Base-by-base conservation (phyloP, 30 jellyfish, hydroid and myxozoan genomes). In the Pelagia noctiluca region DNA sequence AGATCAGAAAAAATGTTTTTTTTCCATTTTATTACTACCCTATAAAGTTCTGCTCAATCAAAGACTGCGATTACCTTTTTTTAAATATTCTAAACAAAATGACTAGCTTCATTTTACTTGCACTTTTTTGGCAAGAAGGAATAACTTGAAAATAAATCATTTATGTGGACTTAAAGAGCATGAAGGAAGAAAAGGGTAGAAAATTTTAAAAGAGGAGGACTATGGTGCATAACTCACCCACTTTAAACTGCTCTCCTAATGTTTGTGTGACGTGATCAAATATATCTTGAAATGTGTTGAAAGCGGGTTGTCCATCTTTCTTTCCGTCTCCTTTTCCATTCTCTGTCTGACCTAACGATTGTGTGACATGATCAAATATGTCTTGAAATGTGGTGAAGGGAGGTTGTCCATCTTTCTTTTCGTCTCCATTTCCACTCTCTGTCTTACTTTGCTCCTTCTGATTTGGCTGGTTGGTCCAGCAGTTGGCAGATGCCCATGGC, bases 211-310 rank as follows among this genome's bases (percentile, higher is more conserved):
- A n/a, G n/a, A n/a, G n/a, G n/a, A n/a, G n/a, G n/a, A n/a, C n/a
- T n/a, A n/a, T n/a, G n/a, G n/a, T 42, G 57, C 16, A 5, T 42
- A 5, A 42, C 57, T 5, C 16, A 42, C 57, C 57, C 57, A 42
- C 16, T 5, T 16, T 16, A 42, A 42, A 42, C 16, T 42, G 57
- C 57, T 42, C 57, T 5, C 12, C 57, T 24, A 73, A 61, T 10
- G 71, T 63, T 66, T 81, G 84, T 16, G 91, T 62, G 19, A 66
- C 91, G 35, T 81, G 84, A 38, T 36, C 80, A 67, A 65, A 66
- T 18, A 81, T 69, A n/a, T 81, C 84, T 38, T 81, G 66, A 81
- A 81, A 81, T 12, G 91, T 31, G 3, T 83, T 80, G 75, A 48
- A 16, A 22, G 35, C 25, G 24, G 50, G 87, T 33, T 50, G 38